Evolutionary conservation across 2,888 invertebrate species (phyloP).

Genomic region (Anthophora plumipes): DNA sequence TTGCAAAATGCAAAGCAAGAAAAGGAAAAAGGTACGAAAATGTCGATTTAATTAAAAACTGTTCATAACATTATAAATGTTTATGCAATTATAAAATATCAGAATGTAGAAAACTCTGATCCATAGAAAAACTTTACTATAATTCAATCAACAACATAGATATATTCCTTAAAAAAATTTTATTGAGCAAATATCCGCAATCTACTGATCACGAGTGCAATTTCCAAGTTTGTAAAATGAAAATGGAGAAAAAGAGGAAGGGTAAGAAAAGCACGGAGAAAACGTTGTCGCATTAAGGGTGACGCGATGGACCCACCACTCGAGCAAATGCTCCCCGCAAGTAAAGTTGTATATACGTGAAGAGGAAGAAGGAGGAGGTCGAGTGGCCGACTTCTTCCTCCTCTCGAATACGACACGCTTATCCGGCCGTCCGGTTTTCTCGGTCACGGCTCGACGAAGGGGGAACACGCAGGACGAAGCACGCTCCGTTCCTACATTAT

Average conservation of each 20-base stretch:
- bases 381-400: slow-evolving; percentile 76
- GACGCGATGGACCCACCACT: slow-evolving; percentile 43
- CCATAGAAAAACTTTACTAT: too few species aligned
- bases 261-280: slow-evolving; percentile 12
- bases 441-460: slow-evolving; percentile 79
- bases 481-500: slow-evolving; percentile 65
- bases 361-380: slow-evolving; percentile 50
- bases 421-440: slow-evolving; percentile 77
- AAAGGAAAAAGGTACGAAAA: neutral
- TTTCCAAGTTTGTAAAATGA: too few species aligned
- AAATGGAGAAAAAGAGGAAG: neutral
- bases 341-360: slow-evolving; percentile 25
- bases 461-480: slow-evolving; percentile 57
- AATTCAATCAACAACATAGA: too few species aligned
- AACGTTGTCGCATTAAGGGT: slow-evolving; percentile 43
- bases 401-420: slow-evolving; percentile 68
- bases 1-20: too few species aligned
- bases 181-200: too few species aligned
- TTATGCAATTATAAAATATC: too few species aligned
- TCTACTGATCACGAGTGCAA: too few species aligned
- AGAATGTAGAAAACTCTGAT: too few species aligned
- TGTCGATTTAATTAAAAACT: too few species aligned
- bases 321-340: slow-evolving; percentile 30
- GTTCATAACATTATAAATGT: too few species aligned
- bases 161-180: too few species aligned